Evolutionary conservation across 2,797 vertebrate species (phyloP), one percentile per base, ranked within the genome.

Genomic region (Sorex maritimensis): DNA sequence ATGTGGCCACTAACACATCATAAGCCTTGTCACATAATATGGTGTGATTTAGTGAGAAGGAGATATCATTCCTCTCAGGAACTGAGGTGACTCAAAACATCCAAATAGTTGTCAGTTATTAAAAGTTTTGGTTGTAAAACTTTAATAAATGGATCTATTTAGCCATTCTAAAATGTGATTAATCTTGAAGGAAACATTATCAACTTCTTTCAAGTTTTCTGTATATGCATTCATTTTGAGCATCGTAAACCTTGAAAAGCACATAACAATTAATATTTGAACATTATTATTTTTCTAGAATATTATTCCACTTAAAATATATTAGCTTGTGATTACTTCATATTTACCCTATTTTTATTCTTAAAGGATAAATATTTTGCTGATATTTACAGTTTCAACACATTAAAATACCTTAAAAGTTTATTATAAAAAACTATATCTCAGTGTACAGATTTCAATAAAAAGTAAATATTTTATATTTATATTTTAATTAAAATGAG

Each of bases 1-100:
- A 75, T 94, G 96, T 81, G 93, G 90, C 73, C 91, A 75, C 81
- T 58, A 86, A 82, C 91, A 94, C 94, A 81, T 95, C 91, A n/a
- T 65, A 67, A 34, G 68, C 69, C 84, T 92, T 96, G 94, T 95
- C 95, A 96, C 73, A 67, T 79, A 89, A 79, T 38, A 14, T 8
- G 55, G 58, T 73, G 46, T 93, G 91, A 95, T 71, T 91, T 80
- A 94, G 88, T 82, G 73, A 88, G 89, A 91, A 81, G 65, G 21
- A 87, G 71, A 88, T 24, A 55, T 44, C 69, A 34, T 95, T 92
- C 1, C 81, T 94, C 92, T 83, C 34, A 58, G 88, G 94, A 58
- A 94, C 58, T 65, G 26, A 93, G 83, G 90, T 90, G 92, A 94
- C 58, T 74, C 81, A 86, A 44, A 86, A 73, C 87, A 92, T 24